phyloP scores from a whole-genome alignment of 2,113 vertebrate species.

The Ciconia maguari region DNA sequence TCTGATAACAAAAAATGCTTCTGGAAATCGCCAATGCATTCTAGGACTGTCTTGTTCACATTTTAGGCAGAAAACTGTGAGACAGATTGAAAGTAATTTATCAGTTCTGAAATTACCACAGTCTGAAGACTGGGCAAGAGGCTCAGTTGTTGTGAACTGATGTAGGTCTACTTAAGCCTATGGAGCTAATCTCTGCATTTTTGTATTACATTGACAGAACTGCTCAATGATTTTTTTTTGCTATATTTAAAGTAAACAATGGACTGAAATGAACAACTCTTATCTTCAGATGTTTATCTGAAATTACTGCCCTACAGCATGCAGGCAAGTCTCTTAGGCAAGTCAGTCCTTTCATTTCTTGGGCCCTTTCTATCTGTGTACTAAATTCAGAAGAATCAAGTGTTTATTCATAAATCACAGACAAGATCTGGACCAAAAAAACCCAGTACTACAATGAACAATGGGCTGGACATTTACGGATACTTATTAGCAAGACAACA shows the following conservation, averaged over 20 bases:
- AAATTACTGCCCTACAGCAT: background rate
- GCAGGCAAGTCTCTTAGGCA: background rate
- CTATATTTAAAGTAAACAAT: conserved; percentile 21
- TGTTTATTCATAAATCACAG: conserved; percentile 21
- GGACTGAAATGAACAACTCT: background rate
- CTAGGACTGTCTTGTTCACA: background rate
- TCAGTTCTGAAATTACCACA: background rate
- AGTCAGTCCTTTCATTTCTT: background rate
- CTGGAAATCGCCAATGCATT: background rate
- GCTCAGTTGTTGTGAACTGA: background rate
- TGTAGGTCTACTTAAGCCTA: background rate
- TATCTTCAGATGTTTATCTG: conserved; percentile 37
- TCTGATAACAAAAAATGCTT: background rate
- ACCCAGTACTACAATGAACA: background rate
- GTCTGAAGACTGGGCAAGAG: background rate
- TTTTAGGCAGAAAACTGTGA: background rate
- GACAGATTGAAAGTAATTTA: background rate
- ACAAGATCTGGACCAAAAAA: background rate
- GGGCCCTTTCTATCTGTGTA: background rate
- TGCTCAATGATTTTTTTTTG: background rate
- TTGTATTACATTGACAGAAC: background rate
- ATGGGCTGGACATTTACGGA: background rate
- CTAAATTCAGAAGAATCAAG: conserved; percentile 43
- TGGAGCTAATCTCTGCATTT: background rate
- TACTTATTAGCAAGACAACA: conserved; percentile 16